These are phyloP conservation scores for Axinella damicornis DNA, from an alignment of 37 sponge, comb jelly and placozoan species.

Conservation along the genomic window DNA sequence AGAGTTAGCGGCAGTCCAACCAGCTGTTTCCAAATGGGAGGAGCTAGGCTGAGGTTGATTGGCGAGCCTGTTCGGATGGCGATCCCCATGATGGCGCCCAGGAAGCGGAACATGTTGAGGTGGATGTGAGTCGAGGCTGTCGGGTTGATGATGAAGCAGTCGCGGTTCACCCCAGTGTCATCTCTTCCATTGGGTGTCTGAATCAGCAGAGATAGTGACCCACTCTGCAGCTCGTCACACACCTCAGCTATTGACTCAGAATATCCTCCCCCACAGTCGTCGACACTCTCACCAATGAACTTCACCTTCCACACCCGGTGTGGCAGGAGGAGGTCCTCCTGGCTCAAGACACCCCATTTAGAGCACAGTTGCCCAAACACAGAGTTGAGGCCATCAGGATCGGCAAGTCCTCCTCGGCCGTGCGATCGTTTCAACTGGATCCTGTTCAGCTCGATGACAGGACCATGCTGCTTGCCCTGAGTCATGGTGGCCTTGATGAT, in stretches of 20 bases:
- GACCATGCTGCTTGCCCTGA: slow-evolving; percentile 90
- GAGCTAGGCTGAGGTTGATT: slow-evolving; percentile 84
- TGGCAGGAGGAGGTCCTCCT: slow-evolving; percentile 81
- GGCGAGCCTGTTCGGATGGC: slow-evolving; percentile 94
- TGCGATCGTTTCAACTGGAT: slow-evolving; percentile 75
- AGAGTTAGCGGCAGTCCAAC: slow-evolving; percentile 85
- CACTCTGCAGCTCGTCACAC: slow-evolving; percentile 97
- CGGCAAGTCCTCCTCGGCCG: slow-evolving; percentile 63
- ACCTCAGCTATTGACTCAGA: slow-evolving; percentile 97
- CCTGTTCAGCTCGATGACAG: slow-evolving; percentile 91
- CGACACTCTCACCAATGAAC: slow-evolving; percentile 97
- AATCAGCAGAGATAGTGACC: slow-evolving; percentile 87
- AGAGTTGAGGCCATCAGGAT: slow-evolving; percentile 78
- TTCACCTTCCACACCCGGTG: slow-evolving; percentile 98
- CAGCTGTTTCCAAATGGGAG: slow-evolving; percentile 95
- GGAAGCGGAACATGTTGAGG: slow-evolving; percentile 91
- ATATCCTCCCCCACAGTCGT: slow-evolving; percentile 96
- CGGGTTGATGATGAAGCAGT: slow-evolving; percentile 95
- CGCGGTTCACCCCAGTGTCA: slow-evolving; percentile 94
- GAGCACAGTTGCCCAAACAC: slow-evolving; percentile 95
- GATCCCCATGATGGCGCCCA: slow-evolving; percentile 90
- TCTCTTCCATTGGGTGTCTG: slow-evolving; percentile 96
- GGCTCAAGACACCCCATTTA: slow-evolving; percentile 67
- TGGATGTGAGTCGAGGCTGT: slow-evolving; percentile 75
- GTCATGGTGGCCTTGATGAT: slow-evolving; percentile 95